phyloP scores from a whole-genome alignment of 2,113 vertebrate genomes.

The Aphelocoma coerulescens region DNA sequence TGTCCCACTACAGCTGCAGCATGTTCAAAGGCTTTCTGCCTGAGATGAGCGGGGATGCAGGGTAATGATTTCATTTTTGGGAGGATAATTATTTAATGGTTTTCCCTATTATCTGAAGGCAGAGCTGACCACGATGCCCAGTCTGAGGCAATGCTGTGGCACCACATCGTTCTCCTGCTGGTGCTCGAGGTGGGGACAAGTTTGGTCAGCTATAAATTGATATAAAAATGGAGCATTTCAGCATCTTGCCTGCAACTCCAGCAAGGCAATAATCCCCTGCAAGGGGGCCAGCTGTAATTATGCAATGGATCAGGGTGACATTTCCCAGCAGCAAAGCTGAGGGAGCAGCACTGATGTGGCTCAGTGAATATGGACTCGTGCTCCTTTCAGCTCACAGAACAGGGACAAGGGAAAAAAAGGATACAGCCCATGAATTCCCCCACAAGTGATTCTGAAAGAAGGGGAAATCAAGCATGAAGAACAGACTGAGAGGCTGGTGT shows the following conservation, averaged over 20 bases:
- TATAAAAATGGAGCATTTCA: neutral
- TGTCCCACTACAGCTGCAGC: neutral
- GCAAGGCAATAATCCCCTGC: neutral
- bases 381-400: constrained; percentile 1
- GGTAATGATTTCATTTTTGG: neutral
- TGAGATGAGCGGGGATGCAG: neutral
- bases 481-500: constrained; percentile 7
- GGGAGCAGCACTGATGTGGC: neutral
- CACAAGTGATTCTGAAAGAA: neutral
- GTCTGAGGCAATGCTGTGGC: neutral
- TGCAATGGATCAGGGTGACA: constrained; percentile 8
- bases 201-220: neutral
- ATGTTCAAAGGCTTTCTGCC: neutral
- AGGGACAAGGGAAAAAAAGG: neutral
- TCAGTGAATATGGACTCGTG: neutral
- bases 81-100: neutral
- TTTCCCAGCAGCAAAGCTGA: neutral
- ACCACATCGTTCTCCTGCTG: neutral
- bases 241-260: neutral
- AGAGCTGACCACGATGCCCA: neutral
- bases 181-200: neutral
- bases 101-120: neutral
- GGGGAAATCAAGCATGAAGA: constrained; percentile 40
- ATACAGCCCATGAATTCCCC: neutral
- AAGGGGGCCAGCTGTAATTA: neutral